These are phyloP conservation scores for Coenonympha glycerion DNA, from an alignment of 2,888 invertebrate genomes.

Conservation along the genomic window DNA sequence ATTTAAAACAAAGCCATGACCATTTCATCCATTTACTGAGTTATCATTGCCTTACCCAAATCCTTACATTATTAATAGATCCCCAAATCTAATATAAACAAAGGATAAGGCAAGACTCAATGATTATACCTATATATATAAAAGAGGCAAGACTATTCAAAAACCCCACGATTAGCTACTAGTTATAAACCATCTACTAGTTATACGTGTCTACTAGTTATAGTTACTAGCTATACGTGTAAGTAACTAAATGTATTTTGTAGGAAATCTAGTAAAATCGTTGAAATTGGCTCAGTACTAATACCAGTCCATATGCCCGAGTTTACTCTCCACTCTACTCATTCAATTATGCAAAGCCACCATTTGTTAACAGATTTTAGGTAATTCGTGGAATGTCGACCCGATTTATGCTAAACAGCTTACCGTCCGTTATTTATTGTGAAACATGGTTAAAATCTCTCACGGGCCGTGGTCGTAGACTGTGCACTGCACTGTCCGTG, in stretches of 20 bases:
- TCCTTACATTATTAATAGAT: no score
- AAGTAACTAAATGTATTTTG: not conserved
- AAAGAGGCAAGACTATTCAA: no score
- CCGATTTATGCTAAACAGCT: slow-evolving; percentile 71
- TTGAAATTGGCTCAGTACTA: slow-evolving; percentile 35
- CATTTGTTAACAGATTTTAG: slow-evolving; percentile 74
- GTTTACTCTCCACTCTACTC: slow-evolving; percentile 52
- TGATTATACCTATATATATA: no score
- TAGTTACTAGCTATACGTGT: no score
- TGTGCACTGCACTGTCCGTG: not conserved
- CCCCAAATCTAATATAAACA: no score
- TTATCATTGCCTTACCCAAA: no score
- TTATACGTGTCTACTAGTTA: no score
- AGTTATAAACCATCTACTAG: no score
- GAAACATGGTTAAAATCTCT: slow-evolving; percentile 61
- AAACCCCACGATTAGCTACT: not conserved
- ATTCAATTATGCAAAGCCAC: slow-evolving; percentile 72
- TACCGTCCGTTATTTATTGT: slow-evolving; percentile 68
- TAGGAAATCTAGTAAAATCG: slow-evolving; percentile 12
- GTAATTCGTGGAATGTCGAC: slow-evolving; percentile 64
- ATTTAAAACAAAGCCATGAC: no score
- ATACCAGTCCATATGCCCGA: slow-evolving; percentile 51
- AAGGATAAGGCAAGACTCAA: no score
- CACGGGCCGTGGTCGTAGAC: slow-evolving; percentile 25
- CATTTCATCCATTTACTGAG: no score